Conservation (phyloP, 1,140 invertebrate species). For the Eueides isabella region DNA sequence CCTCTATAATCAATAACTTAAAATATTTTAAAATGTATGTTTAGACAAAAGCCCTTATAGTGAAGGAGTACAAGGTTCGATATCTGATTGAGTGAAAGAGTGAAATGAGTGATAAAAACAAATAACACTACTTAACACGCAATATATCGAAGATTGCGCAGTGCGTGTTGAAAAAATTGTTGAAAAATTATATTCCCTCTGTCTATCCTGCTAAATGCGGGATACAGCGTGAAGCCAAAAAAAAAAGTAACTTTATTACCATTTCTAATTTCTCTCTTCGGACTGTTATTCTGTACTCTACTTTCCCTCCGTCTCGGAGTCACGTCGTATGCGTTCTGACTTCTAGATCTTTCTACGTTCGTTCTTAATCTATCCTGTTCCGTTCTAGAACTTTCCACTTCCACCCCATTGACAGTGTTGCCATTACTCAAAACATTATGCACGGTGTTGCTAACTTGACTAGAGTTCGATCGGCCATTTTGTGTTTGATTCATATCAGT, state of each 20-base stretch:
- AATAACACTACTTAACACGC: too few species aligned
- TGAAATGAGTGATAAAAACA: too few species aligned
- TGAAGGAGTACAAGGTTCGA: too few species aligned
- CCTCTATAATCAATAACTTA: too few species aligned
- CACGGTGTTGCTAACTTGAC: slow-evolving; percentile 26
- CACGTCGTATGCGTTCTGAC: slow-evolving; percentile 67
- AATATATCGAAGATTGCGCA: too few species aligned
- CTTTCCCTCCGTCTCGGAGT: slow-evolving; percentile 47
- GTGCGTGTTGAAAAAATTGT: too few species aligned
- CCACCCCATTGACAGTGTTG: slow-evolving; percentile 14
- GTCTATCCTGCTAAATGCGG: too few species aligned
- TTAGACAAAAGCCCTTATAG: too few species aligned
- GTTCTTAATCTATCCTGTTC: slow-evolving; percentile 33
- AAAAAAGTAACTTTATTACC: slow-evolving; percentile 42
- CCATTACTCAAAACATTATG: slow-evolving; percentile 4
- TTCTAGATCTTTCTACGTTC: slow-evolving; percentile 64
- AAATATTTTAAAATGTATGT: too few species aligned
- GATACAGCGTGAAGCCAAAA: too few species aligned
- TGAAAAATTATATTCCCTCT: too few species aligned
- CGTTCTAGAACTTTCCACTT: not conserved
- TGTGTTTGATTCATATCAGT: not conserved
- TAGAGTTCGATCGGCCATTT: slow-evolving; percentile 20
- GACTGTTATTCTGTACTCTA: slow-evolving; percentile 54
- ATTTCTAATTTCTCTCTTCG: slow-evolving; percentile 58
- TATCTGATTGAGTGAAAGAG: too few species aligned